Conservation (phyloP, 2,113 vertebrate genomes). For the Falcunculus frontatus region DNA sequence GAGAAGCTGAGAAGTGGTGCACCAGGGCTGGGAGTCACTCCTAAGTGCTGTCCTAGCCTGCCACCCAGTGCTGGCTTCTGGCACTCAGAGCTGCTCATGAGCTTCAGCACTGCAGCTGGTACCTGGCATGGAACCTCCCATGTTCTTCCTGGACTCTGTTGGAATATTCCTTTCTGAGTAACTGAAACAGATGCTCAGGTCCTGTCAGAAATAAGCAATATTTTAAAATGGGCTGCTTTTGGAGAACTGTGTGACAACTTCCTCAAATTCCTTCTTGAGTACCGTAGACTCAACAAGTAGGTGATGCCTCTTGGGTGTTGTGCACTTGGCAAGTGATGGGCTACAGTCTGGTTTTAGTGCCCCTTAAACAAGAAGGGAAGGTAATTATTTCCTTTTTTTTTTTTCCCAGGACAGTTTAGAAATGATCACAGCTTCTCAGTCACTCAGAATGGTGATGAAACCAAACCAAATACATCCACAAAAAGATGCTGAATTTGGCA, state of each 20-base stretch:
- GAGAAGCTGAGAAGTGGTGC: not conserved
- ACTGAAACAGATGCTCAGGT: not conserved
- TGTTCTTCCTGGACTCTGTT: not conserved
- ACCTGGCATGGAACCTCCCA: not conserved
- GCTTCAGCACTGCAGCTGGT: not conserved
- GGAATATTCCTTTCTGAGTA: not conserved
- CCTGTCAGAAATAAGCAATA: not conserved
- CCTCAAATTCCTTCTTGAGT: not conserved
- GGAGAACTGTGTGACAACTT: not conserved
- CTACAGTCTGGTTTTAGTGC: not conserved
- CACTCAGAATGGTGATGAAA: not conserved
- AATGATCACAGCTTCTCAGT: not conserved
- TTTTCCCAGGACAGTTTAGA: not conserved
- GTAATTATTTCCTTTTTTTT: not conserved
- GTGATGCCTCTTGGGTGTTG: not conserved
- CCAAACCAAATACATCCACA: not conserved
- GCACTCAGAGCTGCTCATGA: not conserved
- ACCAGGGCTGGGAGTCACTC: not conserved
- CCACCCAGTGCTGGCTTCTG: conserved; percentile 70
- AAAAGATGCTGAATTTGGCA: not conserved
- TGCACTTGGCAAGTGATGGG: not conserved
- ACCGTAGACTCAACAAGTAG: not conserved
- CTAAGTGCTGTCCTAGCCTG: conserved; percentile 62
- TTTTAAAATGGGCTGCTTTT: not conserved
- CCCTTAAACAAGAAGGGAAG: not conserved